Percentiles rank a stretch among this genome's conserved stretches.
These are phyloP conservation scores for Nettapus auritus DNA, from an alignment of 2,113 vertebrate genomes.

Conservation along the genomic window DNA sequence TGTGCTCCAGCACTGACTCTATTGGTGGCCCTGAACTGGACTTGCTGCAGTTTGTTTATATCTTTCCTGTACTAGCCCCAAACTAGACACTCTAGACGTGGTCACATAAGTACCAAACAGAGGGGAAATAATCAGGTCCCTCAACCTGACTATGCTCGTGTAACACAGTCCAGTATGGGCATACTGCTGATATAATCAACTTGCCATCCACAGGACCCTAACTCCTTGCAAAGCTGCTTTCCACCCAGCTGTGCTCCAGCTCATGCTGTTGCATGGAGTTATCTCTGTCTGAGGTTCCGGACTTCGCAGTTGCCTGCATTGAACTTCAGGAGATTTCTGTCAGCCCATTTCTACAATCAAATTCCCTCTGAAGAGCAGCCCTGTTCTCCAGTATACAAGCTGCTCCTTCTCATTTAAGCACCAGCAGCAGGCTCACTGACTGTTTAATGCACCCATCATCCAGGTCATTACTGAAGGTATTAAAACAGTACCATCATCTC, in stretches of 20 bases:
- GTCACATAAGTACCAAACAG: accelerated
- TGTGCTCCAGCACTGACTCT: accelerated
- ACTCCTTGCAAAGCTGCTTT: neutral
- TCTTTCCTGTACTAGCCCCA: neutral
- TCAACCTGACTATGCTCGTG: neutral
- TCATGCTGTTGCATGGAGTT: neutral
- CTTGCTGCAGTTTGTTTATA: neutral
- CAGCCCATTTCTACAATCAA: neutral
- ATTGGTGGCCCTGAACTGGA: neutral
- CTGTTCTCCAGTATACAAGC: neutral
- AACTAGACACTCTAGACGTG: neutral
- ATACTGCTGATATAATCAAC: neutral
- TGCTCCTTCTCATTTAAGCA: neutral
- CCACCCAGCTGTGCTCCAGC: neutral
- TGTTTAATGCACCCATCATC: neutral
- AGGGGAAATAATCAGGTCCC: neutral
- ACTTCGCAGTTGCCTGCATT: neutral
- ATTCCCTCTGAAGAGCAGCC: neutral
- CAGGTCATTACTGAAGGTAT: neutral
- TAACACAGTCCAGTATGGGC: neutral
- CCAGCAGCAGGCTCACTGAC: neutral
- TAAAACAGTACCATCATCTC: neutral
- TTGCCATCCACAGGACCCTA: neutral
- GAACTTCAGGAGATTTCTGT: neutral
- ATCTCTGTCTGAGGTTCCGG: neutral